A percentile compares a stretch with the other conserved stretches of the same genome.
phyloP scores from a whole-genome alignment of 2,113 vertebrate species.

The Pitta sordida region DNA sequence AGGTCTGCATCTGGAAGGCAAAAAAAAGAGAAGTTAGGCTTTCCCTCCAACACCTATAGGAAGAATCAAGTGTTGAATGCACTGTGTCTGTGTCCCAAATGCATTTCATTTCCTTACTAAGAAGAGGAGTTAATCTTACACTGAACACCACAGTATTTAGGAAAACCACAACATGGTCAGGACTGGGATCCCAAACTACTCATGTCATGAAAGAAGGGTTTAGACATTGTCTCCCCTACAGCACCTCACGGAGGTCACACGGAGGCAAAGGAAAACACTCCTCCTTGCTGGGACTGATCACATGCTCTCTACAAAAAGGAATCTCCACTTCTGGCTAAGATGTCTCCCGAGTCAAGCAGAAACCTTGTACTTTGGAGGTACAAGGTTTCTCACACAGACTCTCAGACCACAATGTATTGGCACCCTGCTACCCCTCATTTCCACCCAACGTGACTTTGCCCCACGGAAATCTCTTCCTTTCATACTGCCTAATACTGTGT shows the following conservation, averaged over 20 bases:
- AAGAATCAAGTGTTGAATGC: not conserved
- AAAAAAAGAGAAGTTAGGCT: not conserved
- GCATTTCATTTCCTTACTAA: not conserved
- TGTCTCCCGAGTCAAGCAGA: not conserved
- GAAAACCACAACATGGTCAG: not conserved
- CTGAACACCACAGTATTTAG: not conserved
- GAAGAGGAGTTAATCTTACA: not conserved
- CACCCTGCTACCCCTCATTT: not conserved
- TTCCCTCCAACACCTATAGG: not conserved
- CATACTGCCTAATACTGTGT: not conserved
- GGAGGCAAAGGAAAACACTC: not conserved
- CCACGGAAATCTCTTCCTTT: not conserved
- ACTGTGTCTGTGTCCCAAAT: not conserved
- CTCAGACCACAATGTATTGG: not conserved
- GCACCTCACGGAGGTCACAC: not conserved
- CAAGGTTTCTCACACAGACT: not conserved
- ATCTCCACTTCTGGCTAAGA: not conserved
- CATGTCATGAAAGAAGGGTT: not conserved
- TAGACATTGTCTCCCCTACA: not conserved
- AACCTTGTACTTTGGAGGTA: not conserved
- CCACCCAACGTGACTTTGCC: not conserved
- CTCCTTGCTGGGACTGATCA: not conserved
- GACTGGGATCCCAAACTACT: not conserved
- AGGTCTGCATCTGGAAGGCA: conserved; percentile 87
- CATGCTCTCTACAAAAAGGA: not conserved